Base-by-base conservation (phyloP, 2,797 vertebrate species). In the Geotria australis region DNA sequence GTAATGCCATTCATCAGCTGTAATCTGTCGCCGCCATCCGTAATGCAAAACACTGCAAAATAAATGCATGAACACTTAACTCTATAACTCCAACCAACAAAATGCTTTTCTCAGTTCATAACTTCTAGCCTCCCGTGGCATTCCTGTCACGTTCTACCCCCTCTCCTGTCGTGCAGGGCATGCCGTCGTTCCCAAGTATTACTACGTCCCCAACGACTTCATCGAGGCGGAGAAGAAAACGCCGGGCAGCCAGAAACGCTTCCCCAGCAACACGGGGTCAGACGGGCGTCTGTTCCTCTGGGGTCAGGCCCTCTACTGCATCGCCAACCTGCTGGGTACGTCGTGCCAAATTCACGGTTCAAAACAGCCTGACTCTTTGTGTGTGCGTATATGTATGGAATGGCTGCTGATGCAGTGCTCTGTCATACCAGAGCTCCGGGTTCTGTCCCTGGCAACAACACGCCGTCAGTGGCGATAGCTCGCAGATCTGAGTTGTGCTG, bases 131-230 rank as follows among this genome's bases (percentile, higher is more conserved):
- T 38, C 24, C 24, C 38, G 24, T 38, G 24, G 24, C 49, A 7
- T 14, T 53, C 7, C 49, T 53, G 11, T 53, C 11, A 11, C 5
- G 11, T 53, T 14, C 4, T 53, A 53, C 49, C 49, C 11, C 24
- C 24, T 24, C 38, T 38, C 9, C 53, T 56, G 59, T 60, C 9
- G 63, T 59, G 0, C 61, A 95, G 89, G 85, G 4, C 77, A 79
- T 56, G 79, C 77, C 8, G 71, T 93, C 8, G 71, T 95, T 56
- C 86, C 89, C 10, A 93, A 82, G 67, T 98, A 95, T 67, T 95
- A 83, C 70, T 74, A 89, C 2, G 88, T 93, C 56, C 88, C 89
- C 0, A 82, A 82, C 46, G 88, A 81, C 68, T 98, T 98, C 63
- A 80, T 93, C 65, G 88, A 91, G 63, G 66, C 66, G 8, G 89